These are phyloP conservation scores for Phalanger gymnotis DNA, from an alignment of 2,797 vertebrate genomes.

Conservation along the genomic window DNA sequence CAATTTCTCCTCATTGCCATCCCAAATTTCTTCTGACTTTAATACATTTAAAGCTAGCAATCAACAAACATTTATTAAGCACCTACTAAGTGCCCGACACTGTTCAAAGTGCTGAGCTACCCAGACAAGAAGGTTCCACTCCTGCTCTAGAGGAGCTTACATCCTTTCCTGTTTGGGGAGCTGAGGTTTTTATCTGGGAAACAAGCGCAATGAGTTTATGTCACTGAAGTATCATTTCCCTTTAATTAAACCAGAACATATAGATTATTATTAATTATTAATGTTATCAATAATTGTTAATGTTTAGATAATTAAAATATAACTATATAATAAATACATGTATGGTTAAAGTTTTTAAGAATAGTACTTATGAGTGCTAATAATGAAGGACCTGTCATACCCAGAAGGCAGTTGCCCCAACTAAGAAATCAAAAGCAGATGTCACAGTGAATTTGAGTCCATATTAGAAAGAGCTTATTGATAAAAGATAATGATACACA, in stretches of 20 bases:
- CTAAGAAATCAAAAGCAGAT: slow-evolving; percentile 34
- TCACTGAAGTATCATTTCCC: slow-evolving; percentile 23
- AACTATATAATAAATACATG: not conserved
- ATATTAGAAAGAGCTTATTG: not conserved
- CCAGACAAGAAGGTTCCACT: not conserved
- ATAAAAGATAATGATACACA: slow-evolving; percentile 7
- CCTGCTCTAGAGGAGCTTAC: not conserved
- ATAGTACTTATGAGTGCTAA: not conserved
- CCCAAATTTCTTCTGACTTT: not conserved
- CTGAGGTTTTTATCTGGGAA: slow-evolving; percentile 30
- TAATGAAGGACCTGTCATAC: not conserved
- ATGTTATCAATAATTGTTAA: not conserved
- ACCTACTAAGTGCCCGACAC: not conserved
- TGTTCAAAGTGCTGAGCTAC: not conserved
- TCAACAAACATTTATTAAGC: not conserved
- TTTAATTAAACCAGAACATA: slow-evolving; percentile 30
- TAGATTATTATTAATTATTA: not conserved
- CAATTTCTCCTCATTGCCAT: not conserved
- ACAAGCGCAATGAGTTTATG: slow-evolving; percentile 7
- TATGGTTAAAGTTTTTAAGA: not conserved
- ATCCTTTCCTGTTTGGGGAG: not conserved
- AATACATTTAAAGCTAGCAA: not conserved
- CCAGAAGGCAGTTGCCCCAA: not conserved
- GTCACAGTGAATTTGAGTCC: slow-evolving; percentile 46
- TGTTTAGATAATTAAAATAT: not conserved